A percentile compares a stretch with the other conserved stretches of the same genome.
phyloP scores from a whole-genome alignment of 1,140 invertebrate species.

The Drosophila tani region DNA sequence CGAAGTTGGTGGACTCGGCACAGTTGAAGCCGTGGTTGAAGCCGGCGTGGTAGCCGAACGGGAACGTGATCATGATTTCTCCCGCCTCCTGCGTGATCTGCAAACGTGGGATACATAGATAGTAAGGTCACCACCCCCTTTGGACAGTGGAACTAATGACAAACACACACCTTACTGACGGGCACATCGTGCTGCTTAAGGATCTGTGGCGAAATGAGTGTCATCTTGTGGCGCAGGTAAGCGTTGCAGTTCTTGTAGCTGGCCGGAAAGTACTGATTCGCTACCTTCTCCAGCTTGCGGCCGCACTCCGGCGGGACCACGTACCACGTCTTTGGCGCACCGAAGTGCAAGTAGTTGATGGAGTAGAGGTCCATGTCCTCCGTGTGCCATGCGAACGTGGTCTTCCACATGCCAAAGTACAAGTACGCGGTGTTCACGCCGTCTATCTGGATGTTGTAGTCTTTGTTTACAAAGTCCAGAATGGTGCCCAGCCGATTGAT shows the following conservation, averaged over 20 bases:
- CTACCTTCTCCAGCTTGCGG: slow-evolving; percentile 95
- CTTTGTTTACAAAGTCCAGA: slow-evolving; percentile 96
- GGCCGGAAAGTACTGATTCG: slow-evolving; percentile 95
- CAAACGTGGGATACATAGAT: slow-evolving; percentile 10
- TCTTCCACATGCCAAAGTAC: slow-evolving; percentile 99
- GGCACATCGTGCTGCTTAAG: slow-evolving; percentile 97
- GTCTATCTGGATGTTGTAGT: slow-evolving; percentile 98
- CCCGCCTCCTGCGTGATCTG: slow-evolving; percentile 97
- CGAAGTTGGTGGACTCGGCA: slow-evolving; percentile 99
- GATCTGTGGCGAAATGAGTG: slow-evolving; percentile 96
- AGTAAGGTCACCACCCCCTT: neutral
- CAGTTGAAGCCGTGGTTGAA: slow-evolving; percentile 99
- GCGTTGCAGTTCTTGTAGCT: slow-evolving; percentile 95
- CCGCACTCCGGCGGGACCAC: slow-evolving; percentile 98
- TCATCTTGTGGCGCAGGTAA: slow-evolving; percentile 99
- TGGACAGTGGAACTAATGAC: neutral
- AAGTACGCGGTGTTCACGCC: slow-evolving; percentile 99
- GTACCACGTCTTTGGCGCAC: slow-evolving; percentile 98
- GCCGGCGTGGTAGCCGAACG: slow-evolving; percentile 98
- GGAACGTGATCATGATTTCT: slow-evolving; percentile 99
- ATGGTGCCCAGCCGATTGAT: slow-evolving; percentile 97
- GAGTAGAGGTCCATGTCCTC: slow-evolving; percentile 99
- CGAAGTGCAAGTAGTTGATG: slow-evolving; percentile 99
- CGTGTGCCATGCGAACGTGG: slow-evolving; percentile 99
- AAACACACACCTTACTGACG: slow-evolving; percentile 89